Evolutionary conservation across 1,140 invertebrate species (phyloP).

Genomic region (Drosophila ohnishii): DNA sequence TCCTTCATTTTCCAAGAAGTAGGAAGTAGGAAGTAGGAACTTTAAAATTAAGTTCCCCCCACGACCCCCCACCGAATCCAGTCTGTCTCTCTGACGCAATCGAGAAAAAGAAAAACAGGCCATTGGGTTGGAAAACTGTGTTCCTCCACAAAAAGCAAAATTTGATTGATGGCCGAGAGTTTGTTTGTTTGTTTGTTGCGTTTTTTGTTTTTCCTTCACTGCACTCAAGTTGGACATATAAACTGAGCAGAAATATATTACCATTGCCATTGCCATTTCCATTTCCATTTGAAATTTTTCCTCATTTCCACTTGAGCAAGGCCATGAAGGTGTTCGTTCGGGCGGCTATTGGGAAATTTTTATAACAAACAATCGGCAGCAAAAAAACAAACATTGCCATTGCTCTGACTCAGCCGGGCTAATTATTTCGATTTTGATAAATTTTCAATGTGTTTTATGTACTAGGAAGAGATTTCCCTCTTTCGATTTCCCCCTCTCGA

Average conservation of each 20-base stretch:
- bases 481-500: neutral
- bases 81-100: slow-evolving; percentile 34
- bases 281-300: slow-evolving; percentile 27
- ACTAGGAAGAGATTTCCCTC: neutral
- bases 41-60: slow-evolving; percentile 38
- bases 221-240: slow-evolving; percentile 40
- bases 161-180: slow-evolving; percentile 46
- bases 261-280: slow-evolving; percentile 25
- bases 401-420: slow-evolving; percentile 24
- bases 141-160: slow-evolving; percentile 27
- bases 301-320: slow-evolving; percentile 8
- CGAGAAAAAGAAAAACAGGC: slow-evolving; percentile 3
- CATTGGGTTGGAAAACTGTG: slow-evolving; percentile 6
- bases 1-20: slow-evolving; percentile 6
- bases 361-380: slow-evolving; percentile 32
- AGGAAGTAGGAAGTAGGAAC: slow-evolving; percentile 23
- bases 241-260: slow-evolving; percentile 27
- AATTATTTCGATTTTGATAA: slow-evolving; percentile 38
- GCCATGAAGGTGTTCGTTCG: slow-evolving; percentile 1
- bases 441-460: slow-evolving; percentile 33
- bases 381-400: slow-evolving; percentile 30
- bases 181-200: slow-evolving; percentile 24
- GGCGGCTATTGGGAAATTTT: slow-evolving; percentile 21
- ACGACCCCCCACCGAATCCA: neutral
- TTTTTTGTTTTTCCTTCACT: slow-evolving; percentile 20